Evolutionary conservation across 2,888 invertebrate genomes (phyloP), one percentile per base, ranked within the genome.

Genomic region (Allolobophora icterica): DNA sequence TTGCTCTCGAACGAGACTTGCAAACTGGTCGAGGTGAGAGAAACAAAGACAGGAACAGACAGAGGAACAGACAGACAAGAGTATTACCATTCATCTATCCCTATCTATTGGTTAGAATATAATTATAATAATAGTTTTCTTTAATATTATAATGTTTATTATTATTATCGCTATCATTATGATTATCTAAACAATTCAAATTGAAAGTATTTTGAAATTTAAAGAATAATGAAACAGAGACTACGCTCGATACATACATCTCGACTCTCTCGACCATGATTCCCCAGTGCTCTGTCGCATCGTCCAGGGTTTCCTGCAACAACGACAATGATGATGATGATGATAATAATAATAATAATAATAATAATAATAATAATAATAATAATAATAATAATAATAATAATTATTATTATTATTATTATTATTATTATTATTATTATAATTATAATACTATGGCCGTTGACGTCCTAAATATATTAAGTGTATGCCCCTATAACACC

Each of bases 281-380:
- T 97, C 98, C 98, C 98, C 98, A 98, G n/a, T 97, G 97, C 94
- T 98, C 98, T 15, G 98, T 98, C 1, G 98, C 98, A 94, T 98
- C 98, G 95, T 98, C 98, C 93, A 98, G 95, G 83, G 92, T 92
- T 90, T 92, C 92, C 92, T 92, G 84, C 33, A 90, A 87, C 11
- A 33, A 84, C 21, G 15, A 84, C 4, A 84, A 33, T 34, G 33
- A 33, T 35, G 1, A 3, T 17, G 4, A 52, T 21, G 15, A 52
- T 52, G 21, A 52, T 52, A 24, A 52, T 52, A 17, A 42, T 42
- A 17, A 33, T 13, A 30, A 84, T 84, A 13, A 84, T 33, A 11
- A 84, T 30, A 11, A 84, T 30, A 13, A 84, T 33, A 17, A 84
- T 33, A 17, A 84, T 84, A 30, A 84, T 84, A 30, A 84, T 84